A percentile compares a stretch with the other conserved stretches of the same genome.
phyloP scores from a whole-genome alignment of 2,888 invertebrate species.

The Neoscelio sp. region DNA sequence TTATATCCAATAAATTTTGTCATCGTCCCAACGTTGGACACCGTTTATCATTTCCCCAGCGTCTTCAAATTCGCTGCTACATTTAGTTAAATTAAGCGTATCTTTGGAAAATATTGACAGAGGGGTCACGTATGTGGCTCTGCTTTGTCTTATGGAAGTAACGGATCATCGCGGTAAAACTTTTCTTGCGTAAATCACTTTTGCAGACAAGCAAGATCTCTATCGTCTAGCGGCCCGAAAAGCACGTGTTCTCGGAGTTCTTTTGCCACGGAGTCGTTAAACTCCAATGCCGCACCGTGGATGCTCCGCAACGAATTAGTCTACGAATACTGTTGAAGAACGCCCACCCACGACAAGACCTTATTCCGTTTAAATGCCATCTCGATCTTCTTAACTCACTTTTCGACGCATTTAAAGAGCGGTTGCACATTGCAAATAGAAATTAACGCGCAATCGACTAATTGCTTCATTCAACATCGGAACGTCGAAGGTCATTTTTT shows the following conservation, averaged over 20 bases:
- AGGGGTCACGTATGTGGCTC: no score
- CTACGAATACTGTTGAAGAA: conserved; percentile 22
- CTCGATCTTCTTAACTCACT: conserved; percentile 8
- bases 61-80: no score
- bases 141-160: no score
- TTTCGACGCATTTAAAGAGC: conserved; percentile 30
- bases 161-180: background rate
- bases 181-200: conserved; percentile 5
- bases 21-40: no score
- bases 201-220: conserved; percentile 10
- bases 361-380: conserved; percentile 43
- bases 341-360: conserved; percentile 42
- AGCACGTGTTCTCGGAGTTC: conserved; percentile 43
- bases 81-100: no score
- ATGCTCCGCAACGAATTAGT: conserved; percentile 34
- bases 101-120: no score
- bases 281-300: conserved; percentile 4
- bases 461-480: no score
- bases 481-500: no score
- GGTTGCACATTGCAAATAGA: conserved; percentile 17
- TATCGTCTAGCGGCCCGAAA: conserved; percentile 11
- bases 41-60: no score
- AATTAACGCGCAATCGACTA: no score
- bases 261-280: conserved; percentile 46
- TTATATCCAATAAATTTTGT: no score